These are phyloP conservation scores for Cephalopholis sonnerati DNA, from an alignment of 2,113 vertebrate genomes.

Conservation along the genomic window DNA sequence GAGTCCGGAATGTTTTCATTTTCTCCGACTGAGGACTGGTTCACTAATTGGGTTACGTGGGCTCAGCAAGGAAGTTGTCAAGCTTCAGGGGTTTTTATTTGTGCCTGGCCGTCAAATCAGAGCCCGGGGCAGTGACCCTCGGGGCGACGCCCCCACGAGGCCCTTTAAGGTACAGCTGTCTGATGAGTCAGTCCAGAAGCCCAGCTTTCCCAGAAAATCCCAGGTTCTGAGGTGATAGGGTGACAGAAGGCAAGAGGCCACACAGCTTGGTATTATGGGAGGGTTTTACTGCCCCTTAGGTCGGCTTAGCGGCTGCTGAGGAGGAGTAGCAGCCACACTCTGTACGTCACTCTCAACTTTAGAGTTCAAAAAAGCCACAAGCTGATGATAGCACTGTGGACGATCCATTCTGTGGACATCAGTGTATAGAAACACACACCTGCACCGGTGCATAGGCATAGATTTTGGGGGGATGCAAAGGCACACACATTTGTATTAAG, in stretches of 20 bases:
- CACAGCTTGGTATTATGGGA: constrained; percentile 64
- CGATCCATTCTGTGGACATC: constrained; percentile 4
- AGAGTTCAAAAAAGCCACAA: constrained; percentile 9
- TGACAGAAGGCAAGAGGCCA: constrained; percentile 71
- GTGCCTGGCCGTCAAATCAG: constrained; percentile 70
- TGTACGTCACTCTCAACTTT: constrained; percentile 36
- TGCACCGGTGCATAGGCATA: neutral
- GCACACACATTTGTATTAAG: too few species aligned
- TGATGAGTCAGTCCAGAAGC: constrained; percentile 77
- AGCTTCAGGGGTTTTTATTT: constrained; percentile 82
- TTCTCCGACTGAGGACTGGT: constrained; percentile 66
- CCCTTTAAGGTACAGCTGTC: constrained; percentile 80
- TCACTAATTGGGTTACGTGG: constrained; percentile 82
- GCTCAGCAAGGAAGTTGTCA: constrained; percentile 81
- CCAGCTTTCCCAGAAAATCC: constrained; percentile 69
- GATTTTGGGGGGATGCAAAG: too few species aligned
- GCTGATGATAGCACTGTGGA: constrained; percentile 25
- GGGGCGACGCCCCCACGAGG: constrained; percentile 78
- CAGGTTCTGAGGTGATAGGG: constrained; percentile 71
- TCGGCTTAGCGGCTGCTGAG: constrained; percentile 52
- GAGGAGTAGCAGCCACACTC: constrained; percentile 37
- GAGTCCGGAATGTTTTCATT: constrained; percentile 79
- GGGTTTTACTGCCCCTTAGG: constrained; percentile 63
- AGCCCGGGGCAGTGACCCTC: constrained; percentile 68
- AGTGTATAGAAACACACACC: constrained; percentile 18